Conservation (phyloP, 2,797 vertebrate species). For the Hozukius guyotensis region DNA sequence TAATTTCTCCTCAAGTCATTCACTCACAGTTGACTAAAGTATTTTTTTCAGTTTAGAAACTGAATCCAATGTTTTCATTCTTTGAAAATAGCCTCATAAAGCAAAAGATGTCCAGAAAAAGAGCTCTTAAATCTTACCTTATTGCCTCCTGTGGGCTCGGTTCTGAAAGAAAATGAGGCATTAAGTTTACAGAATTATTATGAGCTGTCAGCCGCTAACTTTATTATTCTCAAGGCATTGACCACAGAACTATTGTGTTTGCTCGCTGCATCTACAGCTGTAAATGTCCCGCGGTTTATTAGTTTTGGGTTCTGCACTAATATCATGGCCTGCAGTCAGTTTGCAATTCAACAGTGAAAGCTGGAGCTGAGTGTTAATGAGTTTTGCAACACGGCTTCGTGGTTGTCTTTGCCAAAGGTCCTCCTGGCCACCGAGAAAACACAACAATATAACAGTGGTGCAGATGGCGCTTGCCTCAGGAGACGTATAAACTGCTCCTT, state of each 20-base stretch:
- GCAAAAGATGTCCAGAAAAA: neutral
- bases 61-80: neutral
- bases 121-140: slow-evolving; percentile 77
- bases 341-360: slow-evolving; percentile 48
- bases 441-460: slow-evolving; percentile 39
- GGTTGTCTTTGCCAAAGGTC: slow-evolving; percentile 55
- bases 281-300: slow-evolving; percentile 55
- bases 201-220: slow-evolving; percentile 31
- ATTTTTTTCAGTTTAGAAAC: neutral
- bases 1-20: neutral
- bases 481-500: slow-evolving; percentile 48
- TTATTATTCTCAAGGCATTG: slow-evolving; percentile 44
- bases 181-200: slow-evolving; percentile 20
- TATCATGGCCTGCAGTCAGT: slow-evolving; percentile 52
- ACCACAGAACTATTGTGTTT: slow-evolving; percentile 24
- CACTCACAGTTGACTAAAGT: neutral
- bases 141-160: slow-evolving; percentile 71
- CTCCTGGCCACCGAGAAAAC: slow-evolving; percentile 40
- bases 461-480: slow-evolving; percentile 63
- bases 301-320: slow-evolving; percentile 49
- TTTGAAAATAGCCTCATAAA: slow-evolving; percentile 15
- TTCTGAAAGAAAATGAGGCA: slow-evolving; percentile 68
- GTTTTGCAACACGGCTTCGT: slow-evolving; percentile 61
- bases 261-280: slow-evolving; percentile 28
- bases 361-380: slow-evolving; percentile 68